Percentiles rank a stretch among this genome's conserved stretches.
Conservation (phyloP, 2,113 vertebrate genomes). For the Hyaena hyaena region DNA sequence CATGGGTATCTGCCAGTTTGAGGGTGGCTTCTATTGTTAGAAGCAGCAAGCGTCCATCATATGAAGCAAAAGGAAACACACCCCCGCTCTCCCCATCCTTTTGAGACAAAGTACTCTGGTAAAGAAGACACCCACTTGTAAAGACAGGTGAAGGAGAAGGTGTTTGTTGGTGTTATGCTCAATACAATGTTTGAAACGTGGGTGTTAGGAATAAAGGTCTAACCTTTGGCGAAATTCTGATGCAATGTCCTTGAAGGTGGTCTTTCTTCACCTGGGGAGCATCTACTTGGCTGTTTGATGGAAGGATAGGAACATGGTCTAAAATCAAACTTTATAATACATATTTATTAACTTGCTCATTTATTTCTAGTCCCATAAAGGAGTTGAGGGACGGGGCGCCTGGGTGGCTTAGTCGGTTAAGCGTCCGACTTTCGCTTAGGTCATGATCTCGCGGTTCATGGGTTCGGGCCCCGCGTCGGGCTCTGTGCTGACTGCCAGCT, state of each 20-base stretch:
- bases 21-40: background rate
- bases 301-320: background rate
- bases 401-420: no score
- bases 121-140: background rate
- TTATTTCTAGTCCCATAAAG: background rate
- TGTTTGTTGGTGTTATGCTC: background rate
- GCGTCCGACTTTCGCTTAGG: no score
- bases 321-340: background rate
- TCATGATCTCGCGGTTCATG: no score
- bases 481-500: no score
- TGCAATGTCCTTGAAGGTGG: accelerated
- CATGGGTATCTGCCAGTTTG: background rate
- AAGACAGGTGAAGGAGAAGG: background rate
- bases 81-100: background rate
- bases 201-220: background rate
- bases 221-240: background rate
- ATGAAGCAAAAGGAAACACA: background rate
- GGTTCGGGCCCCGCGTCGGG: no score
- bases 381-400: background rate
- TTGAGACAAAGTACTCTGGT: background rate
- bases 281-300: background rate
- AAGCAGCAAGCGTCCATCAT: background rate
- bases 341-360: background rate
- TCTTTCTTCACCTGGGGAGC: background rate
- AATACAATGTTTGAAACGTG: background rate